These are phyloP conservation scores for Zaprionus bogoriensis DNA, from an alignment of 2,888 invertebrate species.

Conservation along the genomic window DNA sequence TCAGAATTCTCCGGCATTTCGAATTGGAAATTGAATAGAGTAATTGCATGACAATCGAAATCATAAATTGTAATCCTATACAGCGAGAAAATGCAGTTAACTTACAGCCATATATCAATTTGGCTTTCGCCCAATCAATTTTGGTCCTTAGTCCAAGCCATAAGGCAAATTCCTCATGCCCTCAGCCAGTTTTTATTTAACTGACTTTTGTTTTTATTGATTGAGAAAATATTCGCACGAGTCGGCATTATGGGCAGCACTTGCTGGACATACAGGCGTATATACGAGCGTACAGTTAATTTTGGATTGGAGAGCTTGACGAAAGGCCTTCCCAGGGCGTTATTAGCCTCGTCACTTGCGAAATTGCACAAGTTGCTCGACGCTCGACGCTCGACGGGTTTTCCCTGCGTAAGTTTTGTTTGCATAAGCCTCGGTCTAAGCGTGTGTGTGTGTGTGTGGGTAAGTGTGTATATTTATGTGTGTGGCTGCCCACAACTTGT, in stretches of 20 bases:
- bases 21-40: background rate
- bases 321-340: constrained; percentile 46
- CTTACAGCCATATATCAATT: background rate
- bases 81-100: background rate
- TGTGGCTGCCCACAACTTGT: constrained; percentile 46
- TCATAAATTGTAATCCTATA: background rate
- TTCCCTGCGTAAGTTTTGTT: constrained; percentile 74
- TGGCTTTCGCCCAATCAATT: background rate
- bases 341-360: constrained; percentile 39
- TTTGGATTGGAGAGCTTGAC: constrained; percentile 28
- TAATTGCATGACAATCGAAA: background rate
- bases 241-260: too few relatives aligned
- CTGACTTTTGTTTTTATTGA: constrained; percentile 1
- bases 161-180: background rate
- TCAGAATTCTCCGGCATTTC: background rate
- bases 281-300: background rate
- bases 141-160: background rate
- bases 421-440: constrained; percentile 59
- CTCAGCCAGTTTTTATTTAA: background rate
- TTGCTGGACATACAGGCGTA: background rate
- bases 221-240: background rate
- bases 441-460: constrained; percentile 39
- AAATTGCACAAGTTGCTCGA: constrained; percentile 26
- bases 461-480: constrained; percentile 16
- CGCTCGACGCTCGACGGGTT: constrained; percentile 20